A percentile compares a stretch with the other conserved stretches of the same genome.
Evolutionary conservation across 2,797 vertebrate species (phyloP).

Genomic region (Neomorphus geoffroyi): DNA sequence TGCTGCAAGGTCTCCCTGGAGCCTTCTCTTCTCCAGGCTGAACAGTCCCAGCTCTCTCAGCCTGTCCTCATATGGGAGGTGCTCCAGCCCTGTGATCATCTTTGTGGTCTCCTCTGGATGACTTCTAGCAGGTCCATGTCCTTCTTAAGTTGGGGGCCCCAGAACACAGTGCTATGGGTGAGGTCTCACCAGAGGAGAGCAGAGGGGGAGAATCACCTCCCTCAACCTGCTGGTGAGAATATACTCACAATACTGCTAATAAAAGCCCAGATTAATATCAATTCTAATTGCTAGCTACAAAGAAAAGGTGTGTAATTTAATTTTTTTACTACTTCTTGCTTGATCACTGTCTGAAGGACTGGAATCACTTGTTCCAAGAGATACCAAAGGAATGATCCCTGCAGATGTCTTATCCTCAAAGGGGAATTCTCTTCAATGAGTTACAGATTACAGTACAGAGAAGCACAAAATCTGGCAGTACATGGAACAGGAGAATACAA

Average conservation of each 20-base stretch:
- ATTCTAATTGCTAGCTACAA: background rate
- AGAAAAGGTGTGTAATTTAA: background rate
- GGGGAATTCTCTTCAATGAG: fast-evolving
- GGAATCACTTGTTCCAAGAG: background rate
- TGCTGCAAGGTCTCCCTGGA: too few species aligned
- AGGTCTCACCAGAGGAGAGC: too few species aligned
- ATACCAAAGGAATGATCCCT: background rate
- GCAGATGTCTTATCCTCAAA: background rate
- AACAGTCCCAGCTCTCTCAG: too few species aligned
- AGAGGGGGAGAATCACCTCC: too few species aligned
- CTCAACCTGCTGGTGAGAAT: background rate
- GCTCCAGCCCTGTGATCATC: too few species aligned
- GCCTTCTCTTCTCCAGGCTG: too few species aligned
- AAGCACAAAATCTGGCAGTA: background rate
- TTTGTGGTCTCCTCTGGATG: too few species aligned
- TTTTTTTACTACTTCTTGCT: background rate
- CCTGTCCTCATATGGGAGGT: too few species aligned
- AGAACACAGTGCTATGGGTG: too few species aligned
- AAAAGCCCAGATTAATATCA: background rate
- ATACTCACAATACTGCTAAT: fast-evolving
- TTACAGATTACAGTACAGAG: background rate
- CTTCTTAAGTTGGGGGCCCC: too few species aligned
- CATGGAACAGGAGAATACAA: fast-evolving
- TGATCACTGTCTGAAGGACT: background rate
- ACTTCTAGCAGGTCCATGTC: too few species aligned